These are phyloP conservation scores for Rhogogaster chlorosoma DNA, from an alignment of 2,888 invertebrate species.

Conservation along the genomic window DNA sequence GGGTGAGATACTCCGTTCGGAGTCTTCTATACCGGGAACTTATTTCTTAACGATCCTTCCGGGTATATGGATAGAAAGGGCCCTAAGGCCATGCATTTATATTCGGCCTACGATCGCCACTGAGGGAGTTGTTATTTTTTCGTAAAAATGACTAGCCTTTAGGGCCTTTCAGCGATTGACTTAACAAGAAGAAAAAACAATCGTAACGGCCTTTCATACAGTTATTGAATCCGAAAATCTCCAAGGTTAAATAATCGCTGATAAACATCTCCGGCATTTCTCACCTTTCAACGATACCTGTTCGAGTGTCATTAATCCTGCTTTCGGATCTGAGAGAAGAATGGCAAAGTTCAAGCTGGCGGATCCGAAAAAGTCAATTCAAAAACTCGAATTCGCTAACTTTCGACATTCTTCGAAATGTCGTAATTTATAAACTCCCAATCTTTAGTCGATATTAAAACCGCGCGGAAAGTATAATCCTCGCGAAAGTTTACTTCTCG, in stretches of 20 bases:
- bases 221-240: background rate
- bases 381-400: too few relatives aligned
- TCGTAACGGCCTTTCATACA: background rate
- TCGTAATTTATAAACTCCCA: background rate
- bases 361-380: too few relatives aligned
- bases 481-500: background rate
- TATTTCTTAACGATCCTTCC: slow-evolving; percentile 38
- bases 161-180: background rate
- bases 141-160: background rate
- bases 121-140: background rate
- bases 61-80: slow-evolving; percentile 30
- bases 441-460: background rate
- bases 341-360: too few relatives aligned
- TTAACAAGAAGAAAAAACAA: too few relatives aligned
- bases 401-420: background rate
- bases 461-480: background rate
- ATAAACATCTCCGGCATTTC: background rate
- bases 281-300: background rate
- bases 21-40: background rate
- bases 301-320: background rate
- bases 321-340: background rate
- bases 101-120: background rate
- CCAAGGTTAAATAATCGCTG: background rate
- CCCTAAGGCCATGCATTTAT: slow-evolving; percentile 30
- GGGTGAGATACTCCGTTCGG: background rate